Conservation (phyloP, 2,797 vertebrate species). For the Parambassis ranga region DNA sequence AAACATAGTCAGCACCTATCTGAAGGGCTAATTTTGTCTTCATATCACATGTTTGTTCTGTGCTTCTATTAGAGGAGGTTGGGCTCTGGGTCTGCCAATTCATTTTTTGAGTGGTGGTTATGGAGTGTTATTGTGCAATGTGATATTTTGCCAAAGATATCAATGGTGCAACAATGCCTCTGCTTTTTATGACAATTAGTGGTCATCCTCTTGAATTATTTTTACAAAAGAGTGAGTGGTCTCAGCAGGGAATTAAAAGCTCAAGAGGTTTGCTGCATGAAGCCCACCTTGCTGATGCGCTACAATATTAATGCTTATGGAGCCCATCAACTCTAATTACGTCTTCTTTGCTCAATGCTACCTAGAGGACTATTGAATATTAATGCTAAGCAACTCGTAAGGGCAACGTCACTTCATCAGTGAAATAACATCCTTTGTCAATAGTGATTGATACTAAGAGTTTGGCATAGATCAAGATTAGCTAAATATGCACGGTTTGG, state of each 20-base stretch:
- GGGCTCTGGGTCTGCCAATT: not conserved
- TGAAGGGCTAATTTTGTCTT: constrained; percentile 57
- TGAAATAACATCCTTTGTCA: constrained; percentile 72
- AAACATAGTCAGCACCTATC: constrained; percentile 52
- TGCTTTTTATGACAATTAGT: not conserved
- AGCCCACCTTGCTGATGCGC: constrained; percentile 61
- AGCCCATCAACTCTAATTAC: constrained; percentile 75
- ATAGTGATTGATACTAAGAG: constrained; percentile 72
- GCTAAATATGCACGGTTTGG: constrained; percentile 55
- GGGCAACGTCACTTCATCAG: constrained; percentile 73
- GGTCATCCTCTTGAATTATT: not conserved
- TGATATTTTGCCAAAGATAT: not conserved
- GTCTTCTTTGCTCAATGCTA: constrained; percentile 54
- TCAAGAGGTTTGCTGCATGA: constrained; percentile 36
- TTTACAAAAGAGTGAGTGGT: constrained; percentile 24
- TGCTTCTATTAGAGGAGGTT: constrained; percentile 3
- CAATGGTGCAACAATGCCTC: not conserved
- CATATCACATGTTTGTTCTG: constrained; percentile 45
- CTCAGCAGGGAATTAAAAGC: constrained; percentile 40
- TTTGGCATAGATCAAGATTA: constrained; percentile 63
- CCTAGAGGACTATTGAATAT: constrained; percentile 72
- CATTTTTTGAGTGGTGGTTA: constrained; percentile 2
- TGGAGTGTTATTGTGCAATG: not conserved
- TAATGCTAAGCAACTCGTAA: constrained; percentile 70
- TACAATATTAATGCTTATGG: constrained; percentile 73